Conservation (phyloP, 1,140 invertebrate species). For the Myzus persicae region DNA sequence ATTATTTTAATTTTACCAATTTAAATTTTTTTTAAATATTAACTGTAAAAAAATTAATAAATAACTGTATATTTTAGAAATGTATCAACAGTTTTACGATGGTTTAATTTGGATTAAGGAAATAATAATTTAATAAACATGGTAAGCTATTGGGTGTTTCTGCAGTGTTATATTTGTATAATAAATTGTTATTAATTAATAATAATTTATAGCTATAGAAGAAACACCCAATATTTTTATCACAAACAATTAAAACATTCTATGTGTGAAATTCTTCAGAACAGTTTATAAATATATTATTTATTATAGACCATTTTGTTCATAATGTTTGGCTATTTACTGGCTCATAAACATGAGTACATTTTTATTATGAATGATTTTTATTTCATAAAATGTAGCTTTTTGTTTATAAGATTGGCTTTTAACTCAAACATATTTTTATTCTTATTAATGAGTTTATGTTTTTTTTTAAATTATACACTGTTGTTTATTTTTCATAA, state of each 20-base stretch:
- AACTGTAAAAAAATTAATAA: background rate
- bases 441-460: background rate
- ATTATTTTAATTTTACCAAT: constrained; percentile 1
- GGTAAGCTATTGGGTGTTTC: too few species aligned
- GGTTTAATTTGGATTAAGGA: background rate
- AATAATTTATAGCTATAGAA: background rate
- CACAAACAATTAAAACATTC: background rate
- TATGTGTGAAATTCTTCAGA: background rate
- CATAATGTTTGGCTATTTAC: too few species aligned
- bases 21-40: background rate
- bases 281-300: background rate
- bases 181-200: background rate
- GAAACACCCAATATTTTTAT: background rate
- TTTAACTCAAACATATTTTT: background rate
- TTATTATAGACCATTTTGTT: background rate
- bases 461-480: background rate
- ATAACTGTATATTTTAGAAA: background rate
- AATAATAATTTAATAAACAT: background rate
- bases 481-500: background rate
- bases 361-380: background rate
- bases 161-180: background rate
- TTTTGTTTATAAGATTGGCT: background rate
- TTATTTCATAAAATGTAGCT: background rate
- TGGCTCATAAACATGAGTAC: background rate
- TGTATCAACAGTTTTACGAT: background rate